Evolutionary conservation across 1,140 invertebrate species (phyloP).

Genomic region (Adelges cooleyi): DNA sequence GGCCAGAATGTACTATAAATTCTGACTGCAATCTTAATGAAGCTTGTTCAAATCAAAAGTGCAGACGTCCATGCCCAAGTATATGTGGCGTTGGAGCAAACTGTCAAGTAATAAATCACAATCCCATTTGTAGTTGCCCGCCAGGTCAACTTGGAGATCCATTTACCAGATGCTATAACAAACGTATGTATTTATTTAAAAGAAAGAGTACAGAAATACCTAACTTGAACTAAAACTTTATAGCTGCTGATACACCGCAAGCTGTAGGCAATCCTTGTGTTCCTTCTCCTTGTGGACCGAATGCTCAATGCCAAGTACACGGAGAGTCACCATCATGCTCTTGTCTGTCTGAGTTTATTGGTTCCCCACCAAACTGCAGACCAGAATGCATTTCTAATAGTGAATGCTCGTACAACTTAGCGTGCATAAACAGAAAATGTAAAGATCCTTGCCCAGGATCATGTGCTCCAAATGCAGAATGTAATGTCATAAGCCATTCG

Average conservation of each 20-base stretch:
- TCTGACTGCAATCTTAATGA: slow-evolving; percentile 56
- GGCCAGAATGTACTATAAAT: slow-evolving; percentile 59
- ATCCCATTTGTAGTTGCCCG: slow-evolving; percentile 45
- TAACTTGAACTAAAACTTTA: slow-evolving; percentile 7
- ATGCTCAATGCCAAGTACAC: slow-evolving; percentile 48
- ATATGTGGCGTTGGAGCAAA: slow-evolving; percentile 54
- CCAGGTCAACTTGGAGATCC: slow-evolving; percentile 47
- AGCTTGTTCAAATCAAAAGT: slow-evolving; percentile 60
- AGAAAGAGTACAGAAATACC: background rate
- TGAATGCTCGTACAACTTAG: slow-evolving; percentile 43
- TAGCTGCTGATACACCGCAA: slow-evolving; percentile 30
- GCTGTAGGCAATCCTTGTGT: slow-evolving; percentile 43
- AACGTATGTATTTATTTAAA: slow-evolving; percentile 23
- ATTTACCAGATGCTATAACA: slow-evolving; percentile 38
- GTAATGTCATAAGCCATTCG: slow-evolving; percentile 44
- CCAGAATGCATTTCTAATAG: slow-evolving; percentile 45
- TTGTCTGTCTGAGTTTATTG: slow-evolving; percentile 45
- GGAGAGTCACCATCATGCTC: slow-evolving; percentile 48
- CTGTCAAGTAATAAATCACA: slow-evolving; percentile 47
- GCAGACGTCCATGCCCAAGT: slow-evolving; percentile 57
- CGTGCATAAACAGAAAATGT: slow-evolving; percentile 44
- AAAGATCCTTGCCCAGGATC: slow-evolving; percentile 43
- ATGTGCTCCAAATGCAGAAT: slow-evolving; percentile 45
- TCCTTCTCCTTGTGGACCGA: slow-evolving; percentile 53
- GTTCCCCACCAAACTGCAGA: slow-evolving; percentile 44